Evolutionary conservation across 2,888 invertebrate genomes (phyloP), one percentile per base, ranked within the genome.

Genomic region (Pyrrhia umbra): DNA sequence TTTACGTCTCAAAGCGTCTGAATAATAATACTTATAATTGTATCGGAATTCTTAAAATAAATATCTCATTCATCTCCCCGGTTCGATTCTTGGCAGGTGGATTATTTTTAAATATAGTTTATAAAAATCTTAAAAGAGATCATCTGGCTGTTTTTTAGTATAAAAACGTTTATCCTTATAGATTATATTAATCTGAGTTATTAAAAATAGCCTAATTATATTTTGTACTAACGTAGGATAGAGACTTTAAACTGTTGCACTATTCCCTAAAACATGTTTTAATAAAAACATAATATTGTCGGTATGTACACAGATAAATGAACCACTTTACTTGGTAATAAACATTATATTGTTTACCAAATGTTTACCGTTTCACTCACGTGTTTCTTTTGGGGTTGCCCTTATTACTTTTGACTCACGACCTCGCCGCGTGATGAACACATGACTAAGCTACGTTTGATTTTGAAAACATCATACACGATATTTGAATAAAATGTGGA

Each of bases 1-100:
- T 68, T 68, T 60, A 21, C 46, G 34, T 16, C 16, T 21, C 46
- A 68, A 42, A 16, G 50, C 49, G 21, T 52, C 40, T 47, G 60
- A 30, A 16, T 68, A 42, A 67, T 60, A 27, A 67, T 34, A 34
- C 50, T 40, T 68, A 30, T 66, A 40, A 58, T 30, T 50, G 20
- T 50, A 30, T 50, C 23, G 30, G 13, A 30, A 30, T 30, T 30
- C 30, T 34, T n/a, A 34, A n/a, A 34, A 30, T 13, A 30, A n/a
- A 34, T 5, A 34, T 34, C 34, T n/a, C 34, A n/a, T 34, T 34
- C 34, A 34, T 34, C 34, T 34, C 34, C 34, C 34, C 34, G n/a
- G 13, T n/a, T 34, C n/a, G n/a, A n/a, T n/a, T 34, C n/a, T n/a
- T 34, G n/a, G 13, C 34, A 34, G n/a, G n/a, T 13, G n/a, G 13